Conservation (phyloP, 1,140 invertebrate species). For the Drosophila oshimai region DNA sequence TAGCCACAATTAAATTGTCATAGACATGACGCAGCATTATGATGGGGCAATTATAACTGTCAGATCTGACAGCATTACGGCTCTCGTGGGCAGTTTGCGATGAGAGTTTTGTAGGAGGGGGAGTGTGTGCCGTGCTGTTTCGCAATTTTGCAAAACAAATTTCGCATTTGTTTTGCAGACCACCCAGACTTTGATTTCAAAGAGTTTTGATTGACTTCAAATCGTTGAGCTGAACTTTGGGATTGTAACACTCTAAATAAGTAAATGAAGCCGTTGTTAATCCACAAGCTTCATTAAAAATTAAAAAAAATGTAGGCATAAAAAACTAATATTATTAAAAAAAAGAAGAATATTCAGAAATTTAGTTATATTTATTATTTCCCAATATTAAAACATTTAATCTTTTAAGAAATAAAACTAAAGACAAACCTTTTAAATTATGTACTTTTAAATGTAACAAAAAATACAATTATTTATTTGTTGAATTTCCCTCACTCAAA, state of each 20-base stretch:
- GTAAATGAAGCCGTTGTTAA: no score
- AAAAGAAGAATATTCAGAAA: no score
- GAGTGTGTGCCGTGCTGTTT: background rate
- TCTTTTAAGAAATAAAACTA: no score
- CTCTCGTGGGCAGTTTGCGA: constrained; percentile 28
- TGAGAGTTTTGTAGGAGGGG: constrained; percentile 13
- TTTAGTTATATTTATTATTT: no score
- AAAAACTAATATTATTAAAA: no score
- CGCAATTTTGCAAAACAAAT: constrained; percentile 26
- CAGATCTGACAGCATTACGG: constrained; percentile 63
- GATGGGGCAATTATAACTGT: constrained; percentile 76
- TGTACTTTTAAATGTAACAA: no score
- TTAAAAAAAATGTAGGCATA: no score
- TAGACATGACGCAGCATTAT: constrained; percentile 75
- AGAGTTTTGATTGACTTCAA: background rate
- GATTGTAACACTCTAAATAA: background rate
- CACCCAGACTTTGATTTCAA: constrained; percentile 14
- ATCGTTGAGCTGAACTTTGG: background rate
- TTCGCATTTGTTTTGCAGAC: constrained; percentile 8
- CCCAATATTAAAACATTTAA: no score
- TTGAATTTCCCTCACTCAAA: no score
- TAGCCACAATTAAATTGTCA: constrained; percentile 79
- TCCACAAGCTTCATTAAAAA: background rate
- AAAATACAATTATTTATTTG: no score
- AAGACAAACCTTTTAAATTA: no score